These are phyloP conservation scores for Dorcus parallelipipedus DNA, from an alignment of 2,888 invertebrate species.

Conservation along the genomic window DNA sequence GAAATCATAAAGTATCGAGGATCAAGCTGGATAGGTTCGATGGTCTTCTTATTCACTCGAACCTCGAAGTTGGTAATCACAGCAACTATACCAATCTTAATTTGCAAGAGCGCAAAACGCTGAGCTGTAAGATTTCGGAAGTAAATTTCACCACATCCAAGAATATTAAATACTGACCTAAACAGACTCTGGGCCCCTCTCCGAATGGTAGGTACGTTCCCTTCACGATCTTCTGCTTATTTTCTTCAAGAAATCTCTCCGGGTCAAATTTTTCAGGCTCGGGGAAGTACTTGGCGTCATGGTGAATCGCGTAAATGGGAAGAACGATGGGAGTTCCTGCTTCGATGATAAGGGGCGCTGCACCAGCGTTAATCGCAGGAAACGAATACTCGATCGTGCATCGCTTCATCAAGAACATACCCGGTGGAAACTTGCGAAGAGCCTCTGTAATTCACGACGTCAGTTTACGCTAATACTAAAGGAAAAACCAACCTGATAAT, in stretches of 20 bases:
- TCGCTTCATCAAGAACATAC: conserved; percentile 19
- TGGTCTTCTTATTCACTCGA: conserved; percentile 27
- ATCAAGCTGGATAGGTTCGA: conserved; percentile 26
- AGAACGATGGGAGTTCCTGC: conserved; percentile 38
- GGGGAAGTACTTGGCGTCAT: conserved; percentile 42
- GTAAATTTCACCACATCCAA: neutral
- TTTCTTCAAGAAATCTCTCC: conserved; percentile 41
- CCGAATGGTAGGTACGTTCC: conserved; percentile 35
- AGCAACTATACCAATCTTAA: conserved; percentile 27
- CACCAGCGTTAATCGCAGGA: conserved; percentile 20
- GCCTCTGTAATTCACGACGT: conserved; percentile 17
- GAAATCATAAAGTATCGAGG: conserved; percentile 19
- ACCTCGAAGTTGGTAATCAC: conserved; percentile 27
- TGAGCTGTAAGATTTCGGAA: conserved; percentile 22
- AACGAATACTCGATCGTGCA: conserved; percentile 32
- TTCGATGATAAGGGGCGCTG: conserved; percentile 28
- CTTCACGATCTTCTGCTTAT: conserved; percentile 30
- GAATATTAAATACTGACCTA: conserved; percentile 25
- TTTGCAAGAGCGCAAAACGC: conserved; percentile 31
- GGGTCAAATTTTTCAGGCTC: conserved; percentile 46
- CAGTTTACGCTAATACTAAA: no score
- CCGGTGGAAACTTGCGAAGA: conserved; percentile 25
- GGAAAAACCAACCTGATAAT: conserved; percentile 31
- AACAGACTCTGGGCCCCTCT: conserved; percentile 36
- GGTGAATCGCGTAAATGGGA: conserved; percentile 40